phyloP scores from a whole-genome alignment of 2,113 vertebrate species.

The Kobus ellipsiprymnus region DNA sequence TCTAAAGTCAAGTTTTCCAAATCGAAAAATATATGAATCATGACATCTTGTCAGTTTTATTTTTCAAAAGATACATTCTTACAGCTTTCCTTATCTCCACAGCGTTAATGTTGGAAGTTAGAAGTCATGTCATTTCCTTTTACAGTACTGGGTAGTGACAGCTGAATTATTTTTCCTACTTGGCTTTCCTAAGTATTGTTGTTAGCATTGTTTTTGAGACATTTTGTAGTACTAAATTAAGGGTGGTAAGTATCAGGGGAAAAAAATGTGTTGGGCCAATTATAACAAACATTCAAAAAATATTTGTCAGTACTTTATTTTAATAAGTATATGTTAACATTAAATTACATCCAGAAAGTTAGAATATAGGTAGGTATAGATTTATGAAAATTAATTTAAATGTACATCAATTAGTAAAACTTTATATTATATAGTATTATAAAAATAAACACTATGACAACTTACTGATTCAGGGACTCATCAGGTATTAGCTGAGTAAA shows the following conservation, averaged over 20 bases:
- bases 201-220: neutral
- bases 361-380: neutral
- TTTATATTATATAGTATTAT: neutral
- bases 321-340: neutral
- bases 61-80: neutral
- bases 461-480: neutral
- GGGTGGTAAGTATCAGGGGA: neutral
- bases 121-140: neutral
- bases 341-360: neutral
- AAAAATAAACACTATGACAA: neutral
- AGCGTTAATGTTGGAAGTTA: neutral
- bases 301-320: neutral
- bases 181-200: neutral
- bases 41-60: neutral
- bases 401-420: neutral
- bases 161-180: neutral
- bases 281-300: neutral
- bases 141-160: neutral
- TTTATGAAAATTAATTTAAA: neutral
- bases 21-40: neutral
- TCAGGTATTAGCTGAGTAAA: neutral
- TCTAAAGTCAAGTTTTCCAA: neutral
- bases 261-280: neutral
- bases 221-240: neutral
- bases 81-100: neutral